Percentiles rank a stretch among this genome's conserved stretches.
Evolutionary conservation across 2,888 invertebrate species (phyloP).

Genomic region (Apamea epomidion): DNA sequence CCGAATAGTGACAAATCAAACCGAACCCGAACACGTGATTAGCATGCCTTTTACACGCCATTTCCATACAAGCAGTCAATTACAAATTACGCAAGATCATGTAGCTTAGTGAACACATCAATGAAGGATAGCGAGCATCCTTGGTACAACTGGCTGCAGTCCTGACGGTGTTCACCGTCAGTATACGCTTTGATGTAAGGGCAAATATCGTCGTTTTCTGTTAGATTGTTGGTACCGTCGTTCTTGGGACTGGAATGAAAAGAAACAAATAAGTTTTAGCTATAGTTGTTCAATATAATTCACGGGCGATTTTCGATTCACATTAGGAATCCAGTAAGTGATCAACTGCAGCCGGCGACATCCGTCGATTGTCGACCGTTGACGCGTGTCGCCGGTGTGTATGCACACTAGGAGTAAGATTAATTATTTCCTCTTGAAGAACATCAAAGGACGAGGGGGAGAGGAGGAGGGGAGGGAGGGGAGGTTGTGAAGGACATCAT

Average conservation of each 20-base stretch:
- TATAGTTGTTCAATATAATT: not conserved
- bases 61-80: not conserved
- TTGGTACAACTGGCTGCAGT: slow-evolving; percentile 79
- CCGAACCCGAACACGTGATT: not conserved
- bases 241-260: slow-evolving; percentile 81
- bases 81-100: slow-evolving; percentile 54
- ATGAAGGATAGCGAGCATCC: slow-evolving; percentile 83
- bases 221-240: slow-evolving; percentile 69
- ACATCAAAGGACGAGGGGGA: too few relatives aligned
- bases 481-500: too few relatives aligned
- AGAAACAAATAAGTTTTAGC: not conserved
- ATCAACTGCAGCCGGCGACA: not conserved
- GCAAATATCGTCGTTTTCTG: slow-evolving; percentile 71
- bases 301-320: not conserved
- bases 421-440: not conserved
- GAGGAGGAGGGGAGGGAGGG: too few relatives aligned
- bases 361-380: not conserved
- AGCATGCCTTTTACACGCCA: not conserved
- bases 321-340: not conserved
- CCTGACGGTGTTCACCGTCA: slow-evolving; percentile 82
- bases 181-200: slow-evolving; percentile 90
- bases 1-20: not conserved
- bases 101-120: slow-evolving; percentile 84
- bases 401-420: not conserved
- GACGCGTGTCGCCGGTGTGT: not conserved